Evolutionary conservation across 2,797 vertebrate genomes (phyloP).

Genomic region (Enteromius viviparus): DNA sequence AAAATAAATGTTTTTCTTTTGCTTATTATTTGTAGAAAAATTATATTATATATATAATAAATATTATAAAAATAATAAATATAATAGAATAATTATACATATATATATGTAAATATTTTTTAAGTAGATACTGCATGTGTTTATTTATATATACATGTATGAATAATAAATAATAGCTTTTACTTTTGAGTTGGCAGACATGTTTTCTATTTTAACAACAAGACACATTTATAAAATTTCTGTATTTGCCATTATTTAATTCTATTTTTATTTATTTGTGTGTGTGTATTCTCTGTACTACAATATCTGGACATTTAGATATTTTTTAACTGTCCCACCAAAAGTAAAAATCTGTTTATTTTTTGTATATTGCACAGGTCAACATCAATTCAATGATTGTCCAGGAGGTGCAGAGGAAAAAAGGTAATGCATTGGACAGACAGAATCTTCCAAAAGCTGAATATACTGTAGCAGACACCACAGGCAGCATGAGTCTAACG

Average conservation of each 20-base stretch:
- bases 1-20: no score
- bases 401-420: background rate
- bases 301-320: background rate
- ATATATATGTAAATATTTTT: no score
- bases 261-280: background rate
- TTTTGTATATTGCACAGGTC: slow-evolving; percentile 9
- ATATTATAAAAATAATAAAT: no score
- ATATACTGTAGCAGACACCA: slow-evolving; percentile 20
- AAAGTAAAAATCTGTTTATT: background rate
- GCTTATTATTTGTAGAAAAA: no score
- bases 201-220: background rate
- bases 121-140: no score
- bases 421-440: background rate
- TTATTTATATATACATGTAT: no score
- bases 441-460: background rate
- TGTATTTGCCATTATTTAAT: background rate
- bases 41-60: no score
- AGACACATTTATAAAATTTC: background rate
- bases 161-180: background rate
- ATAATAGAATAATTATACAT: no score
- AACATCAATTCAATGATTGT: slow-evolving; percentile 30
- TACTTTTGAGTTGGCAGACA: background rate
- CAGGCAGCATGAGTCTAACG: background rate
- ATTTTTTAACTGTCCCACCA: background rate
- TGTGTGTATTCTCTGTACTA: background rate